phyloP scores from a whole-genome alignment of 2,113 vertebrate genomes.

The human (Homo sapiens) region GRCh38 chr5:78211501-78212000 shows the following conservation, averaged over 20 bases:
- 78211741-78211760: conserved; percentile 31
- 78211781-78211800: background rate
- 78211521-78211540: conserved; percentile 73
- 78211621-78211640: conserved; percentile 45
- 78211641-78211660: conserved; percentile 42
- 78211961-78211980: background rate
- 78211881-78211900: background rate
- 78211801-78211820: background rate
- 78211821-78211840: background rate
- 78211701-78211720: background rate
- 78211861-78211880: background rate
- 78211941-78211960: background rate
- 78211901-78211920: background rate
- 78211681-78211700: background rate
- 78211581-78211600: conserved; percentile 51
- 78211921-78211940: background rate
- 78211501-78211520: conserved; percentile 79
- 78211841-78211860: background rate
- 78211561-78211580: conserved; percentile 74
- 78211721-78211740: background rate
- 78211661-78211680: conserved; percentile 55
- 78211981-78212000: background rate
- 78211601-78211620: conserved; percentile 65
- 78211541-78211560: conserved; percentile 76
- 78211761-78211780: background rate